Evolutionary conservation across 2,888 invertebrate species (phyloP), one percentile per base, ranked within the genome.

Genomic region (Parnassius mnemosyne): DNA sequence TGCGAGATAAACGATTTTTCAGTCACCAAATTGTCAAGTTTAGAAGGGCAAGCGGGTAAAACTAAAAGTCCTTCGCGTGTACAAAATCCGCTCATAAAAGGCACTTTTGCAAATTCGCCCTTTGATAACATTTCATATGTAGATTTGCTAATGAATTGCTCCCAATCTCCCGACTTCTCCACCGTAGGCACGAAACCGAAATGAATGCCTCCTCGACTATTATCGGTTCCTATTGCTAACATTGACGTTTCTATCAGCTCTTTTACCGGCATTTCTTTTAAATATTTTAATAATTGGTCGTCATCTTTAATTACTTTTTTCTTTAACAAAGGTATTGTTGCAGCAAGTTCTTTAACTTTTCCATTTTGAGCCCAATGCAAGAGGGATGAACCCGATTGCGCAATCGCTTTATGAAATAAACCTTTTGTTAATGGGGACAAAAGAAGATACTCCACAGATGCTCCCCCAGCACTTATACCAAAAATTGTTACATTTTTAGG

Each of bases 391-490:
- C 92, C 93, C n/a, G 93, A 93, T 72, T 92, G 92, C 10, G 92
- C 84, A 62, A 93, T 92, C 1, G 87, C 89, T 79, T 87, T 89
- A 65, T 92, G 92, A 64, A 92, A 93, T 47, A 93, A 73, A 13
- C 92, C 93, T 78, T 82, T 80, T 5, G 88, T 79, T 74, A 81
- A 79, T 3, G 87, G 86, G 0, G 92, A 91, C 41, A 92, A 60
- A 61, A 90, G 72, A 9, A 87, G 77, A 66, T 87, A 90, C 68
- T 92, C 89, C 0, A 90, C 85, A 1, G 91, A 85, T 3, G 89
- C 85, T 1, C 83, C 92, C 3, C 93, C 93, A 44, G 93, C 92
- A 71, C 93, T 93, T 3, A 92, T 74, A 11, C 93, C 93, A 71
- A 92, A 89, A 65, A 93, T 80, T 7, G 92, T 92, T 0, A 93